Base-by-base conservation (phyloP, 2,113 vertebrate genomes). In the Spheniscus mendiculus region DNA sequence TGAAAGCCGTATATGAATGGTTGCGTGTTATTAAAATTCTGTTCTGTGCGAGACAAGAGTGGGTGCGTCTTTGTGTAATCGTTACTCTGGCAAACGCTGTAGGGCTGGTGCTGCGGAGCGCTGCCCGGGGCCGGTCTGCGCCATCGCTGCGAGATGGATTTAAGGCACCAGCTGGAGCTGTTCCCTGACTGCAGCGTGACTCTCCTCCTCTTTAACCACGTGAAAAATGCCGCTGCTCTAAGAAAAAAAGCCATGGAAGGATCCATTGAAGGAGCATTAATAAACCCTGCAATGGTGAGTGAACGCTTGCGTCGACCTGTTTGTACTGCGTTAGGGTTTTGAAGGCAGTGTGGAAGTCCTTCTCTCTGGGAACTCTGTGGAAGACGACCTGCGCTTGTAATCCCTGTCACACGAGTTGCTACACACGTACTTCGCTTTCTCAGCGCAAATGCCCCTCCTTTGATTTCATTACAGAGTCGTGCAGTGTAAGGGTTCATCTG, bases 231-330 rank as follows among this genome's bases (percentile, higher is more conserved):
- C 12, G 97, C 98, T 5, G 98, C 98, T 10, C 89, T 99, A 40
- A 98, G 98, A 45, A 98, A 98, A 66, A 99, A 98, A 36, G 99
- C 99, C 16, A 96, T 99, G 94, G 98, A 99, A 50, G 99, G 99
- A 2, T 71, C 98, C 65, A 96, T 99, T 15, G 96, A 94, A 6
- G 99, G 98, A 12, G 98, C 99, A 0, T 85, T 99, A 77, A 98
- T 99, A 92, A 99, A 99, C 90, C 99, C 99, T 1, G 92, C 97
- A 5, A 96, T 99, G 99, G 99, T 99, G 97, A 99, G 98, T 20
- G 81, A 7, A 9, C 2, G n/a, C 40, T 11, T 4, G 15, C 2
- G 32, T 4, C 7, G 21, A 2, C 38, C 58, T 5, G n/a, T 3
- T 9, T 3, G 38, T 6, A 1, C 59, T 4, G 34, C 29, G 2